Percentiles rank a stretch among this genome's conserved stretches.
phyloP scores from a whole-genome alignment of 64 coral and sea anemone species.

The Hydrozoanthus tunicans region DNA sequence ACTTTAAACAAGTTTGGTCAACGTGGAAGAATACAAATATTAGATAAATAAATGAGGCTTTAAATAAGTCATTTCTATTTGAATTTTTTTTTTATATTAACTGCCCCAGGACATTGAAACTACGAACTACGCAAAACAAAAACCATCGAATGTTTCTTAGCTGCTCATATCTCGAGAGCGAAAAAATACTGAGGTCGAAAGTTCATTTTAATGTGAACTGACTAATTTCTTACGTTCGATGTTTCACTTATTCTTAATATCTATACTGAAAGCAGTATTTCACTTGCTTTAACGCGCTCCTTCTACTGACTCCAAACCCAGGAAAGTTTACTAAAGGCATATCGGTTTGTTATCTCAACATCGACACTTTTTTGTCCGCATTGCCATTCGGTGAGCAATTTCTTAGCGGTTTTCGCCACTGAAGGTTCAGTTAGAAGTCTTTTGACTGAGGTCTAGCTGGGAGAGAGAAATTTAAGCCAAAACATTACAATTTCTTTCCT shows the following conservation, averaged over 20 bases:
- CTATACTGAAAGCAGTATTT: not conserved
- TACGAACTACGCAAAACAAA: not conserved
- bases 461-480: no score
- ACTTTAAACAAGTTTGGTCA: not conserved
- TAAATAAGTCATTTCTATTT: not conserved
- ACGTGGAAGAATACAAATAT: not conserved
- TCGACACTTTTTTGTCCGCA: no score
- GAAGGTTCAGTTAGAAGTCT: no score
- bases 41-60: not conserved
- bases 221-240: not conserved
- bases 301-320: not conserved
- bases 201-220: constrained; percentile 39
- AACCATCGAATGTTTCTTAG: not conserved
- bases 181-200: constrained; percentile 45
- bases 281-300: not conserved
- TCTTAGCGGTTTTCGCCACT: no score
- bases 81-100: not conserved
- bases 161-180: constrained; percentile 23
- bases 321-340: no score
- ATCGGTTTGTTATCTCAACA: no score
- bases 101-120: not conserved
- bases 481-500: no score
- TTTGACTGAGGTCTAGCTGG: no score
- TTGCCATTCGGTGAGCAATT: no score
- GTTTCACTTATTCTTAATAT: constrained; percentile 4